A percentile compares a stretch with the other conserved stretches of the same genome.
These are phyloP conservation scores for Crotalus tigris DNA, from an alignment of 2,113 vertebrate species.

Conservation along the genomic window DNA sequence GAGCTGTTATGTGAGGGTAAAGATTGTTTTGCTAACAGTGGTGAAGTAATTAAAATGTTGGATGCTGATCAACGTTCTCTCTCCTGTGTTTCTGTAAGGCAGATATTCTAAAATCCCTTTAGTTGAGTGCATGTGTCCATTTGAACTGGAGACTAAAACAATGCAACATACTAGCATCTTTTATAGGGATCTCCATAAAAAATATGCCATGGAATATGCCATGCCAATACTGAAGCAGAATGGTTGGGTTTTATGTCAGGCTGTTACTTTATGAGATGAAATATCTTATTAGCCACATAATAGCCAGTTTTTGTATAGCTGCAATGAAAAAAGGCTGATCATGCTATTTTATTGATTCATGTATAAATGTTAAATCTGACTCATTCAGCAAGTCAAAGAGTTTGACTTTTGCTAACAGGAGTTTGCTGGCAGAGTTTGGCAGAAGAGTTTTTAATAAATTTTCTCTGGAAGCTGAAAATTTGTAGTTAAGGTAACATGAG, in stretches of 20 bases:
- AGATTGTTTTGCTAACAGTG: neutral
- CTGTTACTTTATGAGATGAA: neutral
- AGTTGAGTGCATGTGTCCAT: neutral
- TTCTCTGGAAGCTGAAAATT: neutral
- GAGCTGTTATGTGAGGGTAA: neutral
- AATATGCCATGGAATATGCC: neutral
- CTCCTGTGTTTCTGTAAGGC: neutral
- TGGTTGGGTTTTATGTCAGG: neutral
- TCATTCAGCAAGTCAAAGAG: neutral
- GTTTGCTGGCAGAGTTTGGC: neutral
- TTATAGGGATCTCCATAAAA: neutral
- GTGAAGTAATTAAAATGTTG: neutral
- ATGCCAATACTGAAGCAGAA: neutral
- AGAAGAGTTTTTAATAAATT: neutral
- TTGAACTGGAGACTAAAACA: neutral
- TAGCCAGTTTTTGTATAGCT: neutral
- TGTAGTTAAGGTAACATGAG: neutral
- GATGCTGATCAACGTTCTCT: neutral
- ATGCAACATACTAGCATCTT: neutral
- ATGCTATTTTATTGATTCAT: neutral
- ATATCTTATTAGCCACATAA: neutral
- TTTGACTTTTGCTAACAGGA: neutral
- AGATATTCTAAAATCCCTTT: neutral
- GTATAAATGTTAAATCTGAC: neutral
- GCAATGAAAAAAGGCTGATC: neutral